Percentiles rank a stretch among this genome's conserved stretches.
These are phyloP conservation scores for Anaspis maculata DNA, from an alignment of 2,888 invertebrate genomes.

Conservation along the genomic window DNA sequence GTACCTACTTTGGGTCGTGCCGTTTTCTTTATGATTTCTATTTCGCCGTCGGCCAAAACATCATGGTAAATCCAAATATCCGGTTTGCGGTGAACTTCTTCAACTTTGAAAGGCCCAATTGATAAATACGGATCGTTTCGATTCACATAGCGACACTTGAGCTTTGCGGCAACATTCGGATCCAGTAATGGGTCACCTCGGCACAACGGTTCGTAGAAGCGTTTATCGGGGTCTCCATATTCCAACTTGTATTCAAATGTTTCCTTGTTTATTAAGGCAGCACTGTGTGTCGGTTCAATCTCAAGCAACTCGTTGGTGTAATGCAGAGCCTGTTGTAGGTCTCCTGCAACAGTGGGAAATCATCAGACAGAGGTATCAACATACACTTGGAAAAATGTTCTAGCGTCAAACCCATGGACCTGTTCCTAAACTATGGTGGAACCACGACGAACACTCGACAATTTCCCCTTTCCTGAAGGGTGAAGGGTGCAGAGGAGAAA, in stretches of 20 bases:
- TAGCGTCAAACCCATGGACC: too few species aligned
- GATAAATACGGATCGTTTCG: constrained; percentile 65
- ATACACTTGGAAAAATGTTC: too few species aligned
- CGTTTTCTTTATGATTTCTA: constrained; percentile 71
- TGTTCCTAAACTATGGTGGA: too few species aligned
- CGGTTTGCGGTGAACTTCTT: constrained; percentile 68
- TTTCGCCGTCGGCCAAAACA: constrained; percentile 80
- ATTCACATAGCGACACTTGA: constrained; percentile 66
- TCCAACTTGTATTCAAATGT: constrained; percentile 82
- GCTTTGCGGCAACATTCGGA: constrained; percentile 42
- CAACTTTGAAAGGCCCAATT: constrained; percentile 72
- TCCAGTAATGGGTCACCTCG: constrained; percentile 60
- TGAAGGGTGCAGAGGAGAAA: too few species aligned
- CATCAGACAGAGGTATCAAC: too few species aligned
- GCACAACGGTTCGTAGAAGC: constrained; percentile 68
- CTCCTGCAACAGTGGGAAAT: too few species aligned
- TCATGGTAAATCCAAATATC: constrained; percentile 80
- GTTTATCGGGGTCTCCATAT: constrained; percentile 9
- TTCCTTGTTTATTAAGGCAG: constrained; percentile 83
- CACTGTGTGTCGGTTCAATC: constrained; percentile 71
- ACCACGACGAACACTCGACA: too few species aligned
- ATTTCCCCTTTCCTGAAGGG: too few species aligned
- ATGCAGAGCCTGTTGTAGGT: constrained; percentile 73
- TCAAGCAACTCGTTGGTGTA: constrained; percentile 83
- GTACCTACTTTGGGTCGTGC: constrained; percentile 74